A percentile compares a stretch with the other conserved stretches of the same genome.
These are phyloP conservation scores for Simalia tracyae DNA, from an alignment of 2,797 vertebrate species.

Conservation along the genomic window DNA sequence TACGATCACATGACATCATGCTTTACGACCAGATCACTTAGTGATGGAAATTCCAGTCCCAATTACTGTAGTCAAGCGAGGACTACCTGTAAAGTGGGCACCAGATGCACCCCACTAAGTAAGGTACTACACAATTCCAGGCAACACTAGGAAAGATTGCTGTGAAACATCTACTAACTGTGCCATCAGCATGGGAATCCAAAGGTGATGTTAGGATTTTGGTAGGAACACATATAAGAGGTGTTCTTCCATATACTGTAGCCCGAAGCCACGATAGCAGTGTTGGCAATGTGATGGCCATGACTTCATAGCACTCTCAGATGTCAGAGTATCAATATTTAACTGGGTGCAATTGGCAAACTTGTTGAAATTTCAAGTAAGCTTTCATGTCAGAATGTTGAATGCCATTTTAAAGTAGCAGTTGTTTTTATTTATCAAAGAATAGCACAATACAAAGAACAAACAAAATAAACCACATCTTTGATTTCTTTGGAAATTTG, in stretches of 20 bases:
- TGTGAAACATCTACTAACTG: background rate
- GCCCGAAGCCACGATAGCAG: background rate
- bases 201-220: background rate
- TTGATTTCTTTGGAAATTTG: background rate
- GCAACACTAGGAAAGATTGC: background rate
- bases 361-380: background rate
- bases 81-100: background rate
- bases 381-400: background rate
- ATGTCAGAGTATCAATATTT: background rate
- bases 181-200: background rate
- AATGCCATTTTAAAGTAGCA: too few species aligned
- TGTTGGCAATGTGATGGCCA: background rate
- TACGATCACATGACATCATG: background rate
- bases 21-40: background rate
- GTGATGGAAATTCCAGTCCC: background rate
- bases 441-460: background rate
- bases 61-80: background rate
- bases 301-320: background rate
- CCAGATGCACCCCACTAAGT: background rate
- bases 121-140: background rate
- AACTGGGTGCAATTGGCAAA: background rate
- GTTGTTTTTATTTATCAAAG: too few species aligned
- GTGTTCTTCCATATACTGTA: background rate
- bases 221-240: background rate
- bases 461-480: background rate